A percentile compares a stretch with the other conserved stretches of the same genome.
Evolutionary conservation across 2,888 invertebrate species (phyloP).

Genomic region (Callyntrura guangdongensis): DNA sequence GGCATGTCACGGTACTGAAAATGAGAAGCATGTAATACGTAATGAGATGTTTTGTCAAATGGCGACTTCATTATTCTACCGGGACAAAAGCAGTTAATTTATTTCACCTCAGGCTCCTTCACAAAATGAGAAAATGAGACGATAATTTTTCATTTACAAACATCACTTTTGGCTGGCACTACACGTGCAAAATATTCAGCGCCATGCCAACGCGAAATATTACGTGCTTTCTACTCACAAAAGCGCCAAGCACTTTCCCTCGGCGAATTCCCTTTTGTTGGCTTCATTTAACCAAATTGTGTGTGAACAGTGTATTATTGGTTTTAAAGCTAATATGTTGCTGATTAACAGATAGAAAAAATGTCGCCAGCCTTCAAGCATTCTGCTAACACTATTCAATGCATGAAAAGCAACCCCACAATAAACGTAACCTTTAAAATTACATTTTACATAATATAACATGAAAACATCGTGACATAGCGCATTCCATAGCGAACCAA

Average conservation of each 20-base stretch:
- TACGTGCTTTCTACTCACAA: background rate
- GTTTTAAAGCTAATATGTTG: background rate
- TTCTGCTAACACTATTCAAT: constrained; percentile 8
- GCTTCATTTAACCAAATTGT: background rate
- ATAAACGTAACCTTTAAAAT: background rate
- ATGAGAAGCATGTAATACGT: constrained; percentile 6
- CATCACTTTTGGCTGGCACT: background rate
- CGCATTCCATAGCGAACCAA: constrained; percentile 17
- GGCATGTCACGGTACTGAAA: constrained; percentile 8
- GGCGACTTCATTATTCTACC: background rate
- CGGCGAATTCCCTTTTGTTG: constrained; percentile 2
- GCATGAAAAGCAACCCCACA: background rate
- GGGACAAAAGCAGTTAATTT: constrained; percentile 64
- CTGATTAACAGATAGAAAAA: background rate
- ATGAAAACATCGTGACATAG: background rate
- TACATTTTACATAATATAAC: background rate
- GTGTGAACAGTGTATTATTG: background rate
- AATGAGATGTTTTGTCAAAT: constrained; percentile 13
- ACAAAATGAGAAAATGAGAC: constrained; percentile 64
- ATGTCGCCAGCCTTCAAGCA: constrained; percentile 75
- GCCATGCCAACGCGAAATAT: background rate
- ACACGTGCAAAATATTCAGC: constrained; percentile 10
- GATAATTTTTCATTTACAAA: constrained; percentile 65
- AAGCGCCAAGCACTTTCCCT: constrained; percentile 35
- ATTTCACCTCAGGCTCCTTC: constrained; percentile 79